These are phyloP conservation scores for Dasypogon diadema DNA, from an alignment of 2,888 invertebrate species.

Conservation along the genomic window DNA sequence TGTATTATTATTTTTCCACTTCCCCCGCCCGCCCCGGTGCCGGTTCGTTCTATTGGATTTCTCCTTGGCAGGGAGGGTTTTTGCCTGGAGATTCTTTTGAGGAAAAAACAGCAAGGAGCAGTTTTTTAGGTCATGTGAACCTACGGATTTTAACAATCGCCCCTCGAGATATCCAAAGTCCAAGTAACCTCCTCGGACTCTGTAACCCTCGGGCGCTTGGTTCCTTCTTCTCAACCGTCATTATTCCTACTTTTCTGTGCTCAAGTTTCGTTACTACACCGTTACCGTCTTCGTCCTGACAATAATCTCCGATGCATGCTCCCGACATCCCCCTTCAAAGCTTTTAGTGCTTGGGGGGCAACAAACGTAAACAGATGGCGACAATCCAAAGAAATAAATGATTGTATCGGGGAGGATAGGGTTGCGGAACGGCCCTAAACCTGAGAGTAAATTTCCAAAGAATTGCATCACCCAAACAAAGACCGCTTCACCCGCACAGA, in stretches of 20 bases:
- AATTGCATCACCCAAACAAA: neutral
- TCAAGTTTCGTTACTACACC: neutral
- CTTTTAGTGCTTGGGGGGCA: neutral
- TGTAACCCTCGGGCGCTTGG: no score
- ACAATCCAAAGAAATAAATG: neutral
- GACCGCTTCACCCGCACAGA: neutral
- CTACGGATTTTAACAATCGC: constrained; percentile 5
- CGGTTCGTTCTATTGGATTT: neutral
- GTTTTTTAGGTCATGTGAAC: constrained; percentile 20
- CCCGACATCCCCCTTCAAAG: neutral
- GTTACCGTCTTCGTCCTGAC: neutral
- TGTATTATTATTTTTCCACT: constrained; percentile 23
- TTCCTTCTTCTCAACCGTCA: neutral
- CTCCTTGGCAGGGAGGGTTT: neutral
- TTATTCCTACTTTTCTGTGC: constrained; percentile 2
- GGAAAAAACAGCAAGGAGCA: neutral
- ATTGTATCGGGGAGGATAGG: neutral
- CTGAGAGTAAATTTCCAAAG: neutral
- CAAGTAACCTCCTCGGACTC: neutral
- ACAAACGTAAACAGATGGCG: neutral
- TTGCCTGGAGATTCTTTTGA: neutral
- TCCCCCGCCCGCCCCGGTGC: neutral
- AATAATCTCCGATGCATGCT: neutral
- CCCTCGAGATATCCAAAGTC: neutral
- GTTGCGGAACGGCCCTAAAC: neutral